Conservation (phyloP, 1,140 invertebrate genomes). For the Drosophila repletoides region DNA sequence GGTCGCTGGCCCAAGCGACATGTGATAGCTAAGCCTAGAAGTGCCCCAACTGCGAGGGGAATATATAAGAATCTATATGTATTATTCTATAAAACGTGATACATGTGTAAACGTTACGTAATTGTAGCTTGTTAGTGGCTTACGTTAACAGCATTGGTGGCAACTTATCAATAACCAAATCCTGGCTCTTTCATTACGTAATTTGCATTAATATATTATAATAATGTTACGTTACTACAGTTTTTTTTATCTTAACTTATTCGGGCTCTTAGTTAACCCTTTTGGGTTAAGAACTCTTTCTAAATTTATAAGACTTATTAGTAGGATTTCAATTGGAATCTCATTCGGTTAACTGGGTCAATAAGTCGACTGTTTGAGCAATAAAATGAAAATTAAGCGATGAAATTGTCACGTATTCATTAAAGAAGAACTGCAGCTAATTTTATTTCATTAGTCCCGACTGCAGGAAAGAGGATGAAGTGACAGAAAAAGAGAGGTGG, state of each 20-base stretch:
- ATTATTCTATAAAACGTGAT: not conserved
- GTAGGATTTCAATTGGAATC: not conserved
- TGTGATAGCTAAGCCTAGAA: not conserved
- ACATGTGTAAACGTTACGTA: conserved; percentile 17
- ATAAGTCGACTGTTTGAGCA: not conserved
- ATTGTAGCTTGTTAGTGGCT: not conserved
- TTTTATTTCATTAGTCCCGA: conserved; percentile 28
- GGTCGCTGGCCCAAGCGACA: conserved; percentile 30
- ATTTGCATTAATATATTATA: too few species aligned
- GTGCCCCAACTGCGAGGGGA: too few species aligned
- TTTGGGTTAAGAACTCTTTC: too few species aligned
- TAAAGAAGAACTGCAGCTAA: conserved; percentile 20
- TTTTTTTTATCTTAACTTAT: too few species aligned
- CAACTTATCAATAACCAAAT: not conserved
- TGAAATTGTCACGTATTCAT: conserved; percentile 27
- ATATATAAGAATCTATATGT: not conserved
- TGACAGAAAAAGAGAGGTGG: not conserved
- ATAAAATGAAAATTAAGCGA: not conserved
- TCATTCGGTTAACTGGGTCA: too few species aligned
- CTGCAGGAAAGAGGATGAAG: not conserved
- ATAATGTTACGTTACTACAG: too few species aligned
- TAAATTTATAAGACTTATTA: not conserved
- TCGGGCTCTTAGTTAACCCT: too few species aligned
- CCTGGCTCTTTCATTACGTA: too few species aligned
- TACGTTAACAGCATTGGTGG: not conserved